Evolutionary conservation across 2,113 vertebrate genomes (phyloP).

Genomic region (Alligator mississippiensis): DNA sequence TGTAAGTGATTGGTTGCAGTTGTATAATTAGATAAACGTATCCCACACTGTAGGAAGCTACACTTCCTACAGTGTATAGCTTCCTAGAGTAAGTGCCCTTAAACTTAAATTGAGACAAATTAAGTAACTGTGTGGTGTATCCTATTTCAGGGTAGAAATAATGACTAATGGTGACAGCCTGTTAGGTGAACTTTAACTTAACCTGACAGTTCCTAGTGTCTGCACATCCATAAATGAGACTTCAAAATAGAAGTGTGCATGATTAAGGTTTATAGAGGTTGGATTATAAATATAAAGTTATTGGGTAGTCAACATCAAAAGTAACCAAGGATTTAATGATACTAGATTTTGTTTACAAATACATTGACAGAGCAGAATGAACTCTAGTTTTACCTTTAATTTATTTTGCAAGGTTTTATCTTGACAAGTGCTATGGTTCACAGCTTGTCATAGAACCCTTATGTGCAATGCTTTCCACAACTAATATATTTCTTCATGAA

Average conservation of each 20-base stretch:
- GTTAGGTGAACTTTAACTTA: neutral
- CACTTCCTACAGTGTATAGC: neutral
- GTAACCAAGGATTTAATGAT: neutral
- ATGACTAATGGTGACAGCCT: neutral
- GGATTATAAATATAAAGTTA: neutral
- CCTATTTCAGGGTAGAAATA: neutral
- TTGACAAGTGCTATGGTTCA: neutral
- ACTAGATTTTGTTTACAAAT: neutral
- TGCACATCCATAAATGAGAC: fast-evolving
- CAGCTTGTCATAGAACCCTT: neutral
- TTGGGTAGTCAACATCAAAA: neutral
- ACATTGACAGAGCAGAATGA: neutral
- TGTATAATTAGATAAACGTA: constrained; percentile 6
- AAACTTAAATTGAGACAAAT: neutral
- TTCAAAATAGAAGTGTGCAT: neutral
- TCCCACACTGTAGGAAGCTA: neutral
- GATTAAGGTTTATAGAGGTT: fast-evolving
- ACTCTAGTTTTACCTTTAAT: neutral
- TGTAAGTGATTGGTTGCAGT: constrained; percentile 7
- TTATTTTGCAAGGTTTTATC: neutral
- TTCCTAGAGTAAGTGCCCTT: neutral
- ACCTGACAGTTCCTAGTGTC: neutral
- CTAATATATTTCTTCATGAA: neutral
- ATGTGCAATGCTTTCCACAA: neutral
- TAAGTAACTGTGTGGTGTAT: fast-evolving